Base-by-base conservation (phyloP, 1,140 invertebrate genomes). In the Drosophila ironensis region DNA sequence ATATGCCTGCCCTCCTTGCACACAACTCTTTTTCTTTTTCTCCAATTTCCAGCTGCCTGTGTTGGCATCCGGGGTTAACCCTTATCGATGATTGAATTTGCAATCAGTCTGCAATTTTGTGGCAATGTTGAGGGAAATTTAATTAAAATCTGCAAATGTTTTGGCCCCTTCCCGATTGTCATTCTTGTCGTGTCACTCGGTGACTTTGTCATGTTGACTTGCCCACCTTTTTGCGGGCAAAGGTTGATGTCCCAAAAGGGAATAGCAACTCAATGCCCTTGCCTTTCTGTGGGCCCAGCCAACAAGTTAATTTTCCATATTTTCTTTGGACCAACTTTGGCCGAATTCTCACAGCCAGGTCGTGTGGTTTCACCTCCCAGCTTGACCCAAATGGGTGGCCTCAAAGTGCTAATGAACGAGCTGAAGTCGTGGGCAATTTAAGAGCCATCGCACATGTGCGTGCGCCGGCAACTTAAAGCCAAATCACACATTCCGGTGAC, bases 291-390 rank as follows among this genome's bases (percentile, higher is more conserved):
- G 54, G 47, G 40, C 25, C 68, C 35, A 82, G 80, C 57, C 71
- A 84, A 86, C 80, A 84, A 84, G 78, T 84, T 84, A 86, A 84
- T 84, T 84, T 86, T 84, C 78, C 78, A 84, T 84, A 84, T 84
- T 84, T 84, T 84, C 78, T 84, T 84, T 84, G 46, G 66, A 14
- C 72, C 76, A 77, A 80, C 69, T 77, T 80, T 70, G 24, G 22
- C 17, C 53, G 35, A 60, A 72, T 11, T 14, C 40, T 67, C 42
- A 44, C 44, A 48, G 69, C 70, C 52, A 48, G 66, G 67, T 66
- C 67, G 52, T 53, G 22, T 40, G 37, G 56, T 35, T 60, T 60
- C 9, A 17, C 7, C 38, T 11, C 17, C 9, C 11, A 3, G 14
- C 40, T 30, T 42, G 38, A 53, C 38, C 51, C 12, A 28, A 42